phyloP scores from a whole-genome alignment of 1,140 invertebrate species.

The Geopemphigus sp. region DNA sequence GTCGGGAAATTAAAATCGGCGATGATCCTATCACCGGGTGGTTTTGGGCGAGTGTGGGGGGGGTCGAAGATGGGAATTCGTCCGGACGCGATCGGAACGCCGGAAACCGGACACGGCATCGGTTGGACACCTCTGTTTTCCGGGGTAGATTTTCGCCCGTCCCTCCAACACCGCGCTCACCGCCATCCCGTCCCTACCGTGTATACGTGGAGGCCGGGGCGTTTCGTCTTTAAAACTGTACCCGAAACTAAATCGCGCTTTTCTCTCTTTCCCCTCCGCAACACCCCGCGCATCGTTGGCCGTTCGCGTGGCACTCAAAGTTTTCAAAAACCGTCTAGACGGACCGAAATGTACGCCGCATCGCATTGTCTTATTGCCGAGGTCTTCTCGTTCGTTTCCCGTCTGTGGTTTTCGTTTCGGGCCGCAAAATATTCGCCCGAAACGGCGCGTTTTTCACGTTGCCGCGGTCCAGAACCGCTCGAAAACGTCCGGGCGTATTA shows the following conservation, averaged over 20 bases:
- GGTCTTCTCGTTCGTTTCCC: slow-evolving; percentile 26
- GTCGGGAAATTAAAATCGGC: slow-evolving; percentile 25
- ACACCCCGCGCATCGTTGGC: too few species aligned
- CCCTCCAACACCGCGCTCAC: background rate
- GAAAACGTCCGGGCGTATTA: background rate
- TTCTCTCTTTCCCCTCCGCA: background rate
- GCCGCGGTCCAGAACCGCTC: background rate
- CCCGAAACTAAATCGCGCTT: slow-evolving; percentile 43
- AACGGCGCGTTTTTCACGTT: background rate
- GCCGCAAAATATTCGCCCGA: too few species aligned
- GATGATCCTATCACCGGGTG: background rate
- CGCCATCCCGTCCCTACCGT: background rate
- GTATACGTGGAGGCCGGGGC: background rate
- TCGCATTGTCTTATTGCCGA: slow-evolving; percentile 25
- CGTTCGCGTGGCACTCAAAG: slow-evolving; percentile 14
- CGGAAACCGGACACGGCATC: slow-evolving; percentile 43
- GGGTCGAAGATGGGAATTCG: background rate
- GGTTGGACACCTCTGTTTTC: slow-evolving; percentile 40
- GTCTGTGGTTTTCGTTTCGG: slow-evolving; percentile 12
- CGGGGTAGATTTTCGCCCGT: slow-evolving; percentile 32
- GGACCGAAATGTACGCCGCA: slow-evolving; percentile 1
- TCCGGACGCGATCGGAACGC: slow-evolving; percentile 24
- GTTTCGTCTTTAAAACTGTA: slow-evolving; percentile 43
- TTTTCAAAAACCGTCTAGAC: slow-evolving; percentile 49
- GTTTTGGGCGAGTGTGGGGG: too few species aligned